These are phyloP conservation scores for Formicarius rufipectus DNA, from an alignment of 2,113 vertebrate genomes.

Conservation along the genomic window DNA sequence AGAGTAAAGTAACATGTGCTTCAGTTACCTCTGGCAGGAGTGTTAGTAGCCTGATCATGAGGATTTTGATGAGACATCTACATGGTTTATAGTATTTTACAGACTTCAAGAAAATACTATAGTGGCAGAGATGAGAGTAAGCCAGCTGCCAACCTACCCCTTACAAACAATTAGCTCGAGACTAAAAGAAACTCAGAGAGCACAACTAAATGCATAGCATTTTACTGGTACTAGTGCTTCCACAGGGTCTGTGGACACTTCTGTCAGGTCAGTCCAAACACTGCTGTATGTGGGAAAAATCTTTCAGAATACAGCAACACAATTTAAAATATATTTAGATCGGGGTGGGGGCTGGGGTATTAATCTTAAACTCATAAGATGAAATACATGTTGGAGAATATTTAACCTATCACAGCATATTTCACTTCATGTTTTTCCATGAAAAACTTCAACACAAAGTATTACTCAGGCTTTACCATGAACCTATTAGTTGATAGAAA, in stretches of 20 bases:
- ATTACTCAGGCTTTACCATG: constrained; percentile 34
- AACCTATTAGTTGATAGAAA: constrained; percentile 55
- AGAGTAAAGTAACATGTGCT: constrained; percentile 52
- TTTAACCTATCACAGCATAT: constrained; percentile 57
- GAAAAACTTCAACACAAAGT: constrained; percentile 31
- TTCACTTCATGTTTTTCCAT: constrained; percentile 24
- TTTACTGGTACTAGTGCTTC: constrained; percentile 67
- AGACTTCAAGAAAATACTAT: constrained; percentile 45
- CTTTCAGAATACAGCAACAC: constrained; percentile 46
- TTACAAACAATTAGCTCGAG: constrained; percentile 43
- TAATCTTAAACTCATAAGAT: constrained; percentile 54
- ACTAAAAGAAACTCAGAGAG: constrained; percentile 65
- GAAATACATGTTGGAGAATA: constrained; percentile 45
- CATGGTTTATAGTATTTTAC: constrained; percentile 24
- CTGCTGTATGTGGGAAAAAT: constrained; percentile 48
- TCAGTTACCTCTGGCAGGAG: constrained; percentile 35
- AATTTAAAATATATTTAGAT: constrained; percentile 30
- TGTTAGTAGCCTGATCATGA: constrained; percentile 32
- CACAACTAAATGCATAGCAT: constrained; percentile 75
- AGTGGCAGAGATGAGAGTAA: constrained; percentile 47
- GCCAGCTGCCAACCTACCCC: constrained; percentile 47
- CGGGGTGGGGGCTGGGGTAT: constrained; percentile 21
- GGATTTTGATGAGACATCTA: neutral
- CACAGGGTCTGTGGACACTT: constrained; percentile 70
- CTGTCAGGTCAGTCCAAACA: constrained; percentile 64